Conservation (phyloP, 2,113 vertebrate species). For the Trinectes maculatus region DNA sequence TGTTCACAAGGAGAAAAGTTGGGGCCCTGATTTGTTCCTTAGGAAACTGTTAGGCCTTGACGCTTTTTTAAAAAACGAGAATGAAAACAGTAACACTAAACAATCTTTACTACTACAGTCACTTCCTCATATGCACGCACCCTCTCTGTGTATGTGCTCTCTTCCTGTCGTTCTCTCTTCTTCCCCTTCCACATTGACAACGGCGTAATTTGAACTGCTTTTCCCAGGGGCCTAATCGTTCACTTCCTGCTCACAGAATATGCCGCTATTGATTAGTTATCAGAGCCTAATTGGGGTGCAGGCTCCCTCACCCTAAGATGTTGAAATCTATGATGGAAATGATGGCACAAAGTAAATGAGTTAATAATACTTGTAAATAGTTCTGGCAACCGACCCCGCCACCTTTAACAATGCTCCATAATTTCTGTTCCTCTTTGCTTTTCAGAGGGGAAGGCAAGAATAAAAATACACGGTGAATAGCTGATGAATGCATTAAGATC, state of each 20-base stretch:
- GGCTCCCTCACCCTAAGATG: slow-evolving; percentile 84
- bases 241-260: slow-evolving; percentile 96
- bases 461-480: slow-evolving; percentile 50
- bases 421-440: background rate
- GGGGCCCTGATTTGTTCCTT: slow-evolving; percentile 8
- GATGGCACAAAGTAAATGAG: slow-evolving; percentile 93
- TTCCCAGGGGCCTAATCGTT: slow-evolving; percentile 93
- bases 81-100: background rate
- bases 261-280: slow-evolving; percentile 97
- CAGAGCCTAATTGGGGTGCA: slow-evolving; percentile 93
- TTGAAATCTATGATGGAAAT: slow-evolving; percentile 92
- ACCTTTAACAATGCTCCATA: background rate
- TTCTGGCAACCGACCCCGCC: slow-evolving; percentile 25
- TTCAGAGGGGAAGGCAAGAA: background rate
- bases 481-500: slow-evolving; percentile 67
- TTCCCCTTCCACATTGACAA: slow-evolving; percentile 83
- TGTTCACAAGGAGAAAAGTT: slow-evolving; percentile 24
- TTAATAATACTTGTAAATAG: slow-evolving; percentile 92
- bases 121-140: no score
- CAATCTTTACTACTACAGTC: slow-evolving; percentile 1
- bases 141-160: slow-evolving; percentile 7
- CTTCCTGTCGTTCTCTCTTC: slow-evolving; percentile 34
- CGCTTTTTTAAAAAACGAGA: background rate
- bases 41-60: background rate
- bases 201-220: slow-evolving; percentile 92